These are phyloP conservation scores for Lepidotrigona ventralis DNA, from an alignment of 1,140 invertebrate species.

Conservation along the genomic window DNA sequence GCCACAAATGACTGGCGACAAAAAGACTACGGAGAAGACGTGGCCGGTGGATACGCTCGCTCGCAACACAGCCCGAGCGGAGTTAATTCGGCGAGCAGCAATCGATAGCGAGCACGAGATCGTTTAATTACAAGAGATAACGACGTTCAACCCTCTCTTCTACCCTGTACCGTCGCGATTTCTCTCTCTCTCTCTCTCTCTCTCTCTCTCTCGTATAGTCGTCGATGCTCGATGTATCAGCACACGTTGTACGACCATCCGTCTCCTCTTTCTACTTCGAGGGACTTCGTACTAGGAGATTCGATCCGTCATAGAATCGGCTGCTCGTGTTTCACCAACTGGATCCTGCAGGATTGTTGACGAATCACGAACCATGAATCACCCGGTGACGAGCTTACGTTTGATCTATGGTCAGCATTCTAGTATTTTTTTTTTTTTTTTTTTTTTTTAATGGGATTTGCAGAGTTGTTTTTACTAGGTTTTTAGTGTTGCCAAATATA, in stretches of 20 bases:
- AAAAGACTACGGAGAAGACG: not conserved
- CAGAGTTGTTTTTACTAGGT: not conserved
- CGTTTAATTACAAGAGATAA: conserved; percentile 66
- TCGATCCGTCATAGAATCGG: not conserved
- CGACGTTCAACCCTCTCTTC: conserved; percentile 31
- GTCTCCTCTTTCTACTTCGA: not conserved
- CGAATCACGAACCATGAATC: not conserved
- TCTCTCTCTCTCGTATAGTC: no score
- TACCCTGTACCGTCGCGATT: conserved; percentile 7
- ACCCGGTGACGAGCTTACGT: not conserved
- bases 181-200: not conserved
- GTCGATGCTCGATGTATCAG: not conserved
- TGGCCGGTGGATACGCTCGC: not conserved
- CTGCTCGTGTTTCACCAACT: not conserved
- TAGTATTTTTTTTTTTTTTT: no score
- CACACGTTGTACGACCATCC: no score
- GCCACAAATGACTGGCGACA: not conserved
- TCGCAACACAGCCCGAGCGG: not conserved
- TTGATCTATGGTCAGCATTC: not conserved
- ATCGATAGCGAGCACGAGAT: conserved; percentile 60
- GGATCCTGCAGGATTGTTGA: not conserved
- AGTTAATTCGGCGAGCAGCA: conserved; percentile 54
- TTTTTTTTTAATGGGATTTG: not conserved
- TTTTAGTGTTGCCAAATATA: no score
- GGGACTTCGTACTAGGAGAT: not conserved